Evolutionary conservation across 2,888 invertebrate genomes (phyloP), one percentile per base, ranked within the genome.

Genomic region (Caenorhabditis uteleia): DNA sequence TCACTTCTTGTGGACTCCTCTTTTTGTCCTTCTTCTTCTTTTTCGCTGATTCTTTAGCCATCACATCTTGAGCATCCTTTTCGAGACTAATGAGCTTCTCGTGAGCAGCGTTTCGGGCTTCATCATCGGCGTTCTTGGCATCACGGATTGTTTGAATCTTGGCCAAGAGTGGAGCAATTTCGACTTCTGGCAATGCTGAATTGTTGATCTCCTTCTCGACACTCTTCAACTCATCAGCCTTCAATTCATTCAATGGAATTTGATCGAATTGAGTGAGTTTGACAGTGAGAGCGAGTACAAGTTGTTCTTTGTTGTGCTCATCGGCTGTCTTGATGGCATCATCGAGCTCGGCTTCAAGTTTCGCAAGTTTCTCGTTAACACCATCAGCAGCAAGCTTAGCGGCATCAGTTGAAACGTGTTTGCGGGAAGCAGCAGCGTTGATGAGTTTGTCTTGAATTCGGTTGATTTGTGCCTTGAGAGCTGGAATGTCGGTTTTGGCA

Each of bases 21-120:
- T 66, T 59, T 59, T 66, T 66, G 51, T 51, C 55, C 59, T 66
- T 66, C 50, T 66, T 57, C 48, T 59, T 55, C 48, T 62, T 62
- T 29, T 64, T 59, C 23, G 44, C 45, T n/a, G 48, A 53, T 51
- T 60, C 54, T 33, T 54, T 48, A 45, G 54, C 60, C 36, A 47
- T 50, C 21, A 57, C 49, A 46, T 51, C 58, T 29, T 48, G 56
- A 45, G 54, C 51, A 38, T 58, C 45, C 38, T 64, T 58, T 48
- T 65, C 54, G 40, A 65, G 54, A 42, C 49, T 38, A 21, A 29
- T 34, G 27, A 53, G 29, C 42, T 65, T 61, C 21, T 65, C 57
- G 55, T 64, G 66, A 8, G 58, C 54, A n/a, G 55, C 65, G 27
- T 56, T 45, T 8, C 51, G 47, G 26, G 61, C 61, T 53, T 66